Evolutionary conservation across 2,797 vertebrate genomes (phyloP).

Genomic region (Tolypeutes matacus): DNA sequence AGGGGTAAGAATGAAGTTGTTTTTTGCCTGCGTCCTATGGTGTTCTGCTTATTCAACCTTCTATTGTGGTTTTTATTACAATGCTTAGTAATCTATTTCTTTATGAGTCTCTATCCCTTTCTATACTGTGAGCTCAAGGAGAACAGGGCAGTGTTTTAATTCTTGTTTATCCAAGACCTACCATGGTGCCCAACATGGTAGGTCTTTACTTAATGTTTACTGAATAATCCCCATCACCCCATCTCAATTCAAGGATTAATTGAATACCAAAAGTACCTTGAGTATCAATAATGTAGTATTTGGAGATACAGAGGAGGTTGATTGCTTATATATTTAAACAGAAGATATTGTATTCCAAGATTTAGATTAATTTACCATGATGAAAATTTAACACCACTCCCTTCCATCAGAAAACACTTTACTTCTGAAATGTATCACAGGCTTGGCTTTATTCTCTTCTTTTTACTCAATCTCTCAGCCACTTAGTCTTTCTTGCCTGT

Average conservation of each 20-base stretch:
- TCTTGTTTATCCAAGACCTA: conserved; percentile 22
- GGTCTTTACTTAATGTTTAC: not conserved
- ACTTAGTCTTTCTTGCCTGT: not conserved
- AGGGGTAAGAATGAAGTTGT: not conserved
- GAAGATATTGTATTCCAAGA: not conserved
- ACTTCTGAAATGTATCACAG: not conserved
- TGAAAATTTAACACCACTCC: conserved; percentile 10
- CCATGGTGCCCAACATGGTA: not conserved
- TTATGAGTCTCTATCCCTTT: not conserved
- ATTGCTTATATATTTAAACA: conserved; percentile 32
- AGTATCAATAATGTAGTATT: not conserved
- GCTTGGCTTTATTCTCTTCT: not conserved
- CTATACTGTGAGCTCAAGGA: not conserved
- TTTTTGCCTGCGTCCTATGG: not conserved
- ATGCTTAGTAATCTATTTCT: not conserved
- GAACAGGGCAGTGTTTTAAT: conserved; percentile 29
- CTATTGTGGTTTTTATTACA: conserved; percentile 2
- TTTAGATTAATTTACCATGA: not conserved
- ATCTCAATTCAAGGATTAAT: conserved; percentile 16
- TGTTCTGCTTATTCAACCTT: conserved; percentile 34
- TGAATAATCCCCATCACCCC: not conserved
- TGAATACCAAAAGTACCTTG: not conserved
- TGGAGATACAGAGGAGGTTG: not conserved
- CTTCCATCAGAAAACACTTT: not conserved
- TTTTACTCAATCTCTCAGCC: not conserved